Conservation (phyloP, 2,888 invertebrate species). For the Scelioninae gen. 1 region DNA sequence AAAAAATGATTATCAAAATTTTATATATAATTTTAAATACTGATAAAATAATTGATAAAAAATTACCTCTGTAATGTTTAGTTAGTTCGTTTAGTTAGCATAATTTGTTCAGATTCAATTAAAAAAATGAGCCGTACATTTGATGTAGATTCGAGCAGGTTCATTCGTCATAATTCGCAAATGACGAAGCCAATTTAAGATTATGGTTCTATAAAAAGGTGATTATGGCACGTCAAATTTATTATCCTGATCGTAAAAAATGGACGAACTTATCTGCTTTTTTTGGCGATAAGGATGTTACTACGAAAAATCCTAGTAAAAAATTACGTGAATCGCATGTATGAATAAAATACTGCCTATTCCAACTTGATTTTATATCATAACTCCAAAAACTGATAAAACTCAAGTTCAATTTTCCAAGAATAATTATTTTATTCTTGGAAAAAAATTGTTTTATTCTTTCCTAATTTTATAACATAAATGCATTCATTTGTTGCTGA, state of each 20-base stretch:
- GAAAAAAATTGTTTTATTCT: too few species aligned
- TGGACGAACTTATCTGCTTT: conserved; percentile 13
- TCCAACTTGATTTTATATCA: too few species aligned
- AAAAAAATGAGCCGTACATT: conserved; percentile 9
- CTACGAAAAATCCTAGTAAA: conserved; percentile 2
- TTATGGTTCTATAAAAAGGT: conserved; percentile 34
- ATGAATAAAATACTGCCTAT: conserved; percentile 4
- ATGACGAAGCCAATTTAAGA: conserved; percentile 20
- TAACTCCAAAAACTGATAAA: too few species aligned
- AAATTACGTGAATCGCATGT: too few species aligned
- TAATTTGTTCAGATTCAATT: conserved; percentile 7
- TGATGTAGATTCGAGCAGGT: background rate
- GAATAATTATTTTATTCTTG: too few species aligned
- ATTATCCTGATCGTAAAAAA: conserved; percentile 23
- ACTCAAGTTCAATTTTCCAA: too few species aligned
- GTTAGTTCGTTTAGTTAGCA: conserved; percentile 1
- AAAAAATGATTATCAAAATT: too few species aligned
- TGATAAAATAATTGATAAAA: background rate
- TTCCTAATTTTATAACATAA: background rate
- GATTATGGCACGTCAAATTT: conserved; percentile 39
- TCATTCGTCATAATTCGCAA: conserved; percentile 20
- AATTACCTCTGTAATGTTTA: background rate
- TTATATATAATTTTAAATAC: background rate
- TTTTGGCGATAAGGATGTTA: conserved; percentile 21
- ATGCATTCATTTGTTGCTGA: background rate